Base-by-base conservation (phyloP, 92 coral and sea anemone species). In the Zoanthus sansibaricus region DNA sequence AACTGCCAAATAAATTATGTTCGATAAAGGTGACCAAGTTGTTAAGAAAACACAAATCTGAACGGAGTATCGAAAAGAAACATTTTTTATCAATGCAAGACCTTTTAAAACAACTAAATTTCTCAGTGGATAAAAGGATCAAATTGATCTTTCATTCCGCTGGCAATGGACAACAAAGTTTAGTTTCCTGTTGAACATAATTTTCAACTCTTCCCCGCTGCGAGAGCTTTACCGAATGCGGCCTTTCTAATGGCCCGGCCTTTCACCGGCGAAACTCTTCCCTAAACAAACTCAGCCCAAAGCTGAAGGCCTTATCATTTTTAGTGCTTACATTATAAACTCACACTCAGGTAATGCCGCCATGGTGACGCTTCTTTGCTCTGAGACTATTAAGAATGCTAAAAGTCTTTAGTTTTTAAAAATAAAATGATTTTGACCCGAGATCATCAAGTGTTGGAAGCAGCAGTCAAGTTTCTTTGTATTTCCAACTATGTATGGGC, bases 11-110 rank as follows among this genome's bases (percentile, higher is more conserved):
- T 17, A 87, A 75, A 76, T 69, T 42, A 79, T 75, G 75, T 71
- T 47, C 70, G 86, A 82, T 87, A 76, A 87, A 90, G 90, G 76
- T 82, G 88, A 83, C 82, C 72, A 6, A 66, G 75, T 67, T 47
- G 42, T 68, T 64, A 80, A 80, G 75, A 80, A 80, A 80, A 82
- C 71, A 87, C 72, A 87, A 76, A 77, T 52, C 84, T 82, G 76
- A 86, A 73, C 75, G 48, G 14, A 37, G 58, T 88, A 75, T 72
- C 87, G 88, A 87, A 87, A 90, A 90, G 76, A 90, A 87, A 51
- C 14, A 66, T 62, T 62, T 80, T 47, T 56, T 47, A 74, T 62
- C 74, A 37, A 30, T 46, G 55, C 13, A 7, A 20, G 45, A 68
- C 66, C 58, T 68, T 66, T n/a, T n/a, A n/a, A n/a, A 47, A 44